These are phyloP conservation scores for Salvelinus sp. DNA, from an alignment of 2,113 vertebrate genomes.

Conservation along the genomic window DNA sequence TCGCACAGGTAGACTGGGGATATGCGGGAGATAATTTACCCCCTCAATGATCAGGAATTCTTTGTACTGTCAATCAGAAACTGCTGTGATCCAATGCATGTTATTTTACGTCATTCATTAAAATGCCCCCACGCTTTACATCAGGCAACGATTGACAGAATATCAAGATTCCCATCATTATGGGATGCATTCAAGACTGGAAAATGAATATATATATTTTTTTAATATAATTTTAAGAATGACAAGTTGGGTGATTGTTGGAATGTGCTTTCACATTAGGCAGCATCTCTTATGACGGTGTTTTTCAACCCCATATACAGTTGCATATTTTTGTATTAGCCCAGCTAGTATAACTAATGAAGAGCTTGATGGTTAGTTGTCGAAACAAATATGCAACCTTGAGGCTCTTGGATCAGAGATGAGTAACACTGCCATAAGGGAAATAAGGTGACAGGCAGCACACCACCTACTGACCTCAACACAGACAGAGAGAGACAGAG, in stretches of 20 bases:
- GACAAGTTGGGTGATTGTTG: no score
- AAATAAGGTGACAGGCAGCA: no score
- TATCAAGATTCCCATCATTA: neutral
- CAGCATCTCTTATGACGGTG: no score
- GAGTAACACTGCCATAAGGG: neutral
- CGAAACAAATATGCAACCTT: neutral
- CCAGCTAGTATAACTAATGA: no score
- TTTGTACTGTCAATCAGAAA: conserved; percentile 42
- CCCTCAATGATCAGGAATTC: neutral
- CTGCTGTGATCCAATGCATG: conserved; percentile 55
- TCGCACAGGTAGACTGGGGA: conserved; percentile 9
- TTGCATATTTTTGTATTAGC: no score
- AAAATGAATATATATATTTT: neutral
- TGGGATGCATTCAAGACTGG: neutral
- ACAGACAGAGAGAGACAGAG: no score
- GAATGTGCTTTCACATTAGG: no score
- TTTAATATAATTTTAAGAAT: neutral
- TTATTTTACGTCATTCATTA: conserved; percentile 41
- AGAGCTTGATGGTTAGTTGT: no score
- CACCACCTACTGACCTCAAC: no score
- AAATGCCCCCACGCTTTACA: conserved; percentile 47
- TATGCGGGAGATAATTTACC: neutral
- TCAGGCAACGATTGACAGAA: conserved; percentile 49
- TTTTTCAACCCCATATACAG: no score
- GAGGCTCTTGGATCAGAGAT: neutral